Evolutionary conservation across 35 echinoderm and acorn worm species (phyloP).

Genomic region (Lytechinus variegatus): DNA sequence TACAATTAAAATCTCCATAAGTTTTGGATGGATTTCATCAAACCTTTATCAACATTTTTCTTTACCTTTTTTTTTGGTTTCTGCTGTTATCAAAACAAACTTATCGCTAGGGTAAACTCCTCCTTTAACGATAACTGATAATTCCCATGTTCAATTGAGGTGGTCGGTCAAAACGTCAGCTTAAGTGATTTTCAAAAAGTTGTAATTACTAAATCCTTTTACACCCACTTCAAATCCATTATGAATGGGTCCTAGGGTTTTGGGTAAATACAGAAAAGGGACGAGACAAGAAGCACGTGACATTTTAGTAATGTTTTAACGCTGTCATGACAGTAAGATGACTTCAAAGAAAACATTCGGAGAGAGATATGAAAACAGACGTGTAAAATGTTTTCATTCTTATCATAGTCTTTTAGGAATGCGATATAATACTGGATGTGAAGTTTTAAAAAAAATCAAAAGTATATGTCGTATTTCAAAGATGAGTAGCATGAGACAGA

Average conservation of each 20-base stretch:
- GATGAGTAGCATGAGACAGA: no score
- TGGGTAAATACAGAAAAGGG: not conserved
- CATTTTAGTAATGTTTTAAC: not conserved
- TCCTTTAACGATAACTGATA: no score
- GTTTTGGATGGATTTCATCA: no score
- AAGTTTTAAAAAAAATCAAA: no score
- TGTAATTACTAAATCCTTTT: not conserved
- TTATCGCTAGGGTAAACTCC: no score
- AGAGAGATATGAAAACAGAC: not conserved
- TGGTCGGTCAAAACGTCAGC: not conserved
- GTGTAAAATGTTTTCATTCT: not conserved
- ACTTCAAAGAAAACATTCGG: not conserved
- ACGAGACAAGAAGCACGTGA: not conserved
- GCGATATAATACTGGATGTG: not conserved
- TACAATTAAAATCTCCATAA: no score
- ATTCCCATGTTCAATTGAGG: not conserved
- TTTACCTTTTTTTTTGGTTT: no score
- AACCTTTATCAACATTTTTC: no score
- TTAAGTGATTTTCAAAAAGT: not conserved
- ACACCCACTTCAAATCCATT: not conserved
- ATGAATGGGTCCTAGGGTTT: not conserved
- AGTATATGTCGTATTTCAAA: no score
- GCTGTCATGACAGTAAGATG: not conserved
- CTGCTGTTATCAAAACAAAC: no score
- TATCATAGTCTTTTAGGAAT: not conserved